Base-by-base conservation (phyloP, 2,888 invertebrate genomes). In the Dolomedes plantarius region DNA sequence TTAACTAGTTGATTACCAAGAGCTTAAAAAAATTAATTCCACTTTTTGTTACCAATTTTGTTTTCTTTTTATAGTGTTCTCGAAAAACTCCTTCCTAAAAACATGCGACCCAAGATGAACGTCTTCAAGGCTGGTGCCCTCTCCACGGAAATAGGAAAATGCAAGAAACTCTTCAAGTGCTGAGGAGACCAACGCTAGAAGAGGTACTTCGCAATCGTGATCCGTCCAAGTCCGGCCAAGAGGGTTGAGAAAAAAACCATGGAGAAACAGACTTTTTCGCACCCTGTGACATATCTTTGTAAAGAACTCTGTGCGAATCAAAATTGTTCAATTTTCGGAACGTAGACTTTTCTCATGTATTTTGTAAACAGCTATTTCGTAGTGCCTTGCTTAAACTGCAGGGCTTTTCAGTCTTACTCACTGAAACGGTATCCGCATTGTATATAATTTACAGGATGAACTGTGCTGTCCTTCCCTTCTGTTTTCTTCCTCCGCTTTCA, bases 61-160 rank as follows among this genome's bases (percentile, higher is more conserved):
- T n/a, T n/a, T n/a, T n/a, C n/a, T 7, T 56, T 11, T 62, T 67
- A 2, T 67, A 89, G 89, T 13, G 88, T 89, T 16, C 82, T 89
- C 7, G 89, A 89, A 62, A 89, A 89, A 73, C 41, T 89, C 19
- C 75, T 88, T n/a, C 89, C 89, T 29, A 87, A 82, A 19, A 88
- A 89, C 88, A 89, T 89, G 89, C 86, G 86, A 64, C 86, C 87
- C 31, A 89, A 89, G 41, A 89, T 89, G 88, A 88, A 88, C 56
- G 89, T 89, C 7, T 89, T 89, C 67, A 89, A 89, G 46, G 87
- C 86, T n/a, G 89, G 87, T 0, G 89, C 89, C 27, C 83, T 89
- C 11, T 87, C 88, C 11, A 68, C 86, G 31, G 89, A 89, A 76
- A 86, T 81, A 6, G 89, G 87, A 28, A 89, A 89, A 74, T 89